A percentile compares a stretch with the other conserved stretches of the same genome.
Evolutionary conservation across 1,140 invertebrate genomes (phyloP).

Genomic region (Melitaea cinxia): DNA sequence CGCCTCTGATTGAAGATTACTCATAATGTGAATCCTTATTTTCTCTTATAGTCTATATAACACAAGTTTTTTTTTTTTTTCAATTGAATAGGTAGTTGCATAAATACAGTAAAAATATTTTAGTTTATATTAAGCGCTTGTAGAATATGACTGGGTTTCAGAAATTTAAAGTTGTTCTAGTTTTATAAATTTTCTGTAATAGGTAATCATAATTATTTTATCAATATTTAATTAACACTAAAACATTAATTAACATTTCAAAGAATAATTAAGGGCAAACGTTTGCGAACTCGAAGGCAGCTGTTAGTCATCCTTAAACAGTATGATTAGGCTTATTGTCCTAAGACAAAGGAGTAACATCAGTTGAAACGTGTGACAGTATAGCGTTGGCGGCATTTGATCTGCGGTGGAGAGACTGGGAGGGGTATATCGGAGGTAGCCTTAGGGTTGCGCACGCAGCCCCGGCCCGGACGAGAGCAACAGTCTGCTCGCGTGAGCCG

Average conservation of each 20-base stretch:
- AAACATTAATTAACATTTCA: background rate
- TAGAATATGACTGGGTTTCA: too few relatives aligned
- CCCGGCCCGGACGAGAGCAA: conserved; percentile 81
- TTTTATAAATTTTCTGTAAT: too few relatives aligned
- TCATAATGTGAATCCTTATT: conserved; percentile 1
- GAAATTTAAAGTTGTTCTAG: too few relatives aligned
- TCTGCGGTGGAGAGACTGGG: conserved; percentile 38
- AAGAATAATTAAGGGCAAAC: background rate
- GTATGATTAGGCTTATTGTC: conserved; percentile 29
- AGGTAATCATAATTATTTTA: too few relatives aligned
- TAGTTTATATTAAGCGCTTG: too few relatives aligned
- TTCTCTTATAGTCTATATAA: background rate
- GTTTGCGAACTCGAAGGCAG: background rate
- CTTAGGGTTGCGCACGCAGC: conserved; percentile 82
- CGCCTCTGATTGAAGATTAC: conserved; percentile 14
- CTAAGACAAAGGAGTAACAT: conserved; percentile 57
- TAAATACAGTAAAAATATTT: too few relatives aligned
- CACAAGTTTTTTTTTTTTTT: too few relatives aligned
- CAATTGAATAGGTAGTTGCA: too few relatives aligned
- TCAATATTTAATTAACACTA: background rate
- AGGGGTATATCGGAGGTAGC: conserved; percentile 50
- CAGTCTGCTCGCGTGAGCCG: conserved; percentile 75
- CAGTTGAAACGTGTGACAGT: conserved; percentile 42
- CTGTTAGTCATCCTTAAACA: background rate
- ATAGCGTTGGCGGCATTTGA: conserved; percentile 45